These are phyloP conservation scores for Haemorhous mexicanus DNA, from an alignment of 2,113 vertebrate species.

Conservation along the genomic window DNA sequence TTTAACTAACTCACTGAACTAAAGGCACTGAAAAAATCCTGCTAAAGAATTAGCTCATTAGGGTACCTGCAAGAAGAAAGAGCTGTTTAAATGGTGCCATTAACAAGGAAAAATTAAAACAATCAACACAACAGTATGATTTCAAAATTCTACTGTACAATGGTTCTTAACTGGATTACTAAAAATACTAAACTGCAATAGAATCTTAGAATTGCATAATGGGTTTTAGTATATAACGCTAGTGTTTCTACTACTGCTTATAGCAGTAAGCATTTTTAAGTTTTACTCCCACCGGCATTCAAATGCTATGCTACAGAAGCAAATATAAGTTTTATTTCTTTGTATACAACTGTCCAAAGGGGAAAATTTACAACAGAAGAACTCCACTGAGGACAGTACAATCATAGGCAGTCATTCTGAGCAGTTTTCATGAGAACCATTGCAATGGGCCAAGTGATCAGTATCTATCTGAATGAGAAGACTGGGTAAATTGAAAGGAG, in stretches of 20 bases:
- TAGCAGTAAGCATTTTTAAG: not conserved
- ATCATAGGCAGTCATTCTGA: not conserved
- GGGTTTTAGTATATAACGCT: not conserved
- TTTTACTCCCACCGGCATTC: not conserved
- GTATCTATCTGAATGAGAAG: not conserved
- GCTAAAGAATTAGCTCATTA: not conserved
- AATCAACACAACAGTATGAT: not conserved
- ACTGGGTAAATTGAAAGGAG: not conserved
- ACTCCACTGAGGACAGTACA: not conserved
- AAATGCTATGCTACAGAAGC: not conserved
- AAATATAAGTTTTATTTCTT: not conserved
- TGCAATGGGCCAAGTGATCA: not conserved
- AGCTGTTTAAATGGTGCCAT: not conserved
- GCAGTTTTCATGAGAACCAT: not conserved
- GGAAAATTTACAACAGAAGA: not conserved
- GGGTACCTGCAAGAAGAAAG: not conserved
- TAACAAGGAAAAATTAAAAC: not conserved
- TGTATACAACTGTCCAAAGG: not conserved
- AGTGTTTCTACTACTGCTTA: not conserved
- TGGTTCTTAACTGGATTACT: not conserved
- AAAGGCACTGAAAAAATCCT: not conserved
- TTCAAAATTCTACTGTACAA: not conserved
- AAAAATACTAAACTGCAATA: not conserved
- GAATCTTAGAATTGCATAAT: not conserved
- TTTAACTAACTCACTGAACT: not conserved